Conservation (phyloP, 2,797 vertebrate species). For the Etheostoma perlongum region DNA sequence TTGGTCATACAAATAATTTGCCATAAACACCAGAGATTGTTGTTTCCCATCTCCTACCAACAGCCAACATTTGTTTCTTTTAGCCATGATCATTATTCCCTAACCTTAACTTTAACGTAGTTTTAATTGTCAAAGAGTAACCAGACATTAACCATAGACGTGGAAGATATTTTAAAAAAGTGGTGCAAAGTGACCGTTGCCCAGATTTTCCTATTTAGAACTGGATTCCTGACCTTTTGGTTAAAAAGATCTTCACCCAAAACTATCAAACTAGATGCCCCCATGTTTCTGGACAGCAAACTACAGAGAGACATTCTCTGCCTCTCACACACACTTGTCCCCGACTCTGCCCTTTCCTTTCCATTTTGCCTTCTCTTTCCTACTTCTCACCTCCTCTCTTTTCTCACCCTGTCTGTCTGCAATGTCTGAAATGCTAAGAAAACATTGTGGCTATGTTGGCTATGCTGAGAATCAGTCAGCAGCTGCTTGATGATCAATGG, state of each 20-base stretch:
- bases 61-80: not conserved
- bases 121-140: not conserved
- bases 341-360: conserved; percentile 16
- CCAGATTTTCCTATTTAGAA: not conserved
- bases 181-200: not conserved
- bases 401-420: conserved; percentile 74
- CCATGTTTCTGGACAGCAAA: conserved; percentile 22
- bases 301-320: not conserved
- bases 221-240: conserved; percentile 12
- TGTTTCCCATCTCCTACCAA: not conserved
- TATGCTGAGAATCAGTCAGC: conserved; percentile 82
- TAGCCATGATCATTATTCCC: not conserved
- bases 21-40: not conserved
- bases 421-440: conserved; percentile 80
- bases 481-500: conserved; percentile 82
- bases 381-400: conserved; percentile 59
- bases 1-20: not conserved
- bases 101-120: too few species aligned
- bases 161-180: not conserved
- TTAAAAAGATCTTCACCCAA: not conserved
- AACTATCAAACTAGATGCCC: conserved; percentile 6
- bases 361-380: conserved; percentile 51
- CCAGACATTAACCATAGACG: not conserved
- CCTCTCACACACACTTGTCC: conserved; percentile 42
- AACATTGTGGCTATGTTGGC: conserved; percentile 81